Conservation (phyloP, 2,888 invertebrate species). For the Euproctis similis region DNA sequence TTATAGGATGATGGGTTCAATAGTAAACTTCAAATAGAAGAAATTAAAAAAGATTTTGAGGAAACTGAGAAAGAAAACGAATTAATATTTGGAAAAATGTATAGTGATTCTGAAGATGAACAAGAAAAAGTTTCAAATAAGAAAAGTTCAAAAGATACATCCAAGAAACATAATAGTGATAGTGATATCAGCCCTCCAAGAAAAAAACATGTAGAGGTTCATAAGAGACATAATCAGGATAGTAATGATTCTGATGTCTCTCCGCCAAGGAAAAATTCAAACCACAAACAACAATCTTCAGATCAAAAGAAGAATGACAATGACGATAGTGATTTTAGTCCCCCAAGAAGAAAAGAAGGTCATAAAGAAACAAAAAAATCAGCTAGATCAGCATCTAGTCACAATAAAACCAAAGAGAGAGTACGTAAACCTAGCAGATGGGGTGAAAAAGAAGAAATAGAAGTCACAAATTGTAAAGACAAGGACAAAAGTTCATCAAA, state of each 20-base stretch:
- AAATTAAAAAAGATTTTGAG: conserved; percentile 54
- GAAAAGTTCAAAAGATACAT: neutral
- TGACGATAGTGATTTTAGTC: conserved; percentile 56
- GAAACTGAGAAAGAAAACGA: conserved; percentile 61
- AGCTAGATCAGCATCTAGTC: conserved; percentile 25
- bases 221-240: no score
- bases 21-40: conserved; percentile 60
- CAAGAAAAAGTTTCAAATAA: conserved; percentile 25
- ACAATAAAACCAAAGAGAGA: conserved; percentile 23
- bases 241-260: conserved; percentile 34
- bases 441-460: conserved; percentile 23
- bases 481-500: conserved; percentile 23
- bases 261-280: conserved; percentile 18
- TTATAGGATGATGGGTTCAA: conserved; percentile 69
- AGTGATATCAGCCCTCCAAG: conserved; percentile 56
- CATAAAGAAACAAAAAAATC: conserved; percentile 21
- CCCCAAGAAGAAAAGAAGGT: conserved; percentile 25
- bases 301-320: conserved; percentile 17
- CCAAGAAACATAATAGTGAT: conserved; percentile 32
- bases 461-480: neutral
- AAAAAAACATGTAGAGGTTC: no score
- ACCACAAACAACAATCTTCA: neutral
- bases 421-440: conserved; percentile 37
- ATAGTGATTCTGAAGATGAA: conserved; percentile 67
- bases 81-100: conserved; percentile 66